Conservation (phyloP, 2,113 vertebrate genomes). For the Corapipo altera region DNA sequence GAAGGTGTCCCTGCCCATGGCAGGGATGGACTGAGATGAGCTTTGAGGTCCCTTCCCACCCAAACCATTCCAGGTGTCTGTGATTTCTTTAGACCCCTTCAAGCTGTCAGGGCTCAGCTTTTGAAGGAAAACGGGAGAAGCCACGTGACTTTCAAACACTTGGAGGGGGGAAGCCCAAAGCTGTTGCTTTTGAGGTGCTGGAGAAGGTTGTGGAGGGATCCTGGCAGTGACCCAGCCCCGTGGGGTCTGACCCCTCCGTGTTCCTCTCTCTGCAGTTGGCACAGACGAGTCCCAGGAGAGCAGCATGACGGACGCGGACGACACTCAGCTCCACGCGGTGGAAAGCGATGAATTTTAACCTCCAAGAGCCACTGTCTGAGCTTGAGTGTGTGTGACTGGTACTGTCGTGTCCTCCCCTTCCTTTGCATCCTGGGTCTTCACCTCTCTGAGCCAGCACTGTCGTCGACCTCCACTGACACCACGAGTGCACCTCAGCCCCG, state of each 20-base stretch:
- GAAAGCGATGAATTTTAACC: constrained; percentile 96
- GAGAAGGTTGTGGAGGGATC: no score
- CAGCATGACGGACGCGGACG: constrained; percentile 98
- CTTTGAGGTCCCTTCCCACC: background rate
- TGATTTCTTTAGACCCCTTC: background rate
- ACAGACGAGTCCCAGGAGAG: constrained; percentile 92
- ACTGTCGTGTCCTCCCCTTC: constrained; percentile 75
- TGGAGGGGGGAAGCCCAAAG: background rate
- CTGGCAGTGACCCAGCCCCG: rapidly evolving
- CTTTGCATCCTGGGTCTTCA: constrained; percentile 67
- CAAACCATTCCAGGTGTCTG: background rate
- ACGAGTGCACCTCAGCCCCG: constrained; percentile 55
- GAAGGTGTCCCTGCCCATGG: background rate
- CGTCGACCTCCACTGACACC: constrained; percentile 35
- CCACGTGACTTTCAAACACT: background rate
- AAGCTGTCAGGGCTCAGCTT: background rate
- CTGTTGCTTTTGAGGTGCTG: rapidly evolving
- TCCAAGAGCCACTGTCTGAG: constrained; percentile 66
- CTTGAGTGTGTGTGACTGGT: constrained; percentile 73
- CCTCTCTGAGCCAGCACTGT: constrained; percentile 70
- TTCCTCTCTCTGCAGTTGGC: constrained; percentile 74
- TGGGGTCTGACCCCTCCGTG: background rate
- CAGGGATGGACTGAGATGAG: background rate
- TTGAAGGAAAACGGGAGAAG: background rate
- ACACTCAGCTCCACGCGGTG: constrained; percentile 94